Percentiles rank a stretch among this genome's conserved stretches.
Evolutionary conservation across 2,797 vertebrate species (phyloP).

Genomic region (Lagodon rhomboides): DNA sequence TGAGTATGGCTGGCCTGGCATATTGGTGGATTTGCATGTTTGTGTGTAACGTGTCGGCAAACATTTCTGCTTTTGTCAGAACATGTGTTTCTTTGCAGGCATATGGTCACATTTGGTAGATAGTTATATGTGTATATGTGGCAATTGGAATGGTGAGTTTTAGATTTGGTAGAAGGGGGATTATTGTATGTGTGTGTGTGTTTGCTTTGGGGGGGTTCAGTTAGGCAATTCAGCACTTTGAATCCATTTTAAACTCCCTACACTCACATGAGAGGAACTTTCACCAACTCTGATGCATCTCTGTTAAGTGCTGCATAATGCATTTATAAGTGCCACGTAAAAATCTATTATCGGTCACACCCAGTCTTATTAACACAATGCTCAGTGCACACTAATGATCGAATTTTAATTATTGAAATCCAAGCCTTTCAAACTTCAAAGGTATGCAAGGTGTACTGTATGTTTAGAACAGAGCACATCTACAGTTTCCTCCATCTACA

Average conservation of each 20-base stretch:
- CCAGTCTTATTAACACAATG: slow-evolving; percentile 54
- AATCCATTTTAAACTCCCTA: slow-evolving; percentile 31
- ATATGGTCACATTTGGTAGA: slow-evolving; percentile 16
- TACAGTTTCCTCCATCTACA: slow-evolving; percentile 7
- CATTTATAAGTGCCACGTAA: slow-evolving; percentile 55
- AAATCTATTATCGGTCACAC: slow-evolving; percentile 56
- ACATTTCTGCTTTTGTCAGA: slow-evolving; percentile 30
- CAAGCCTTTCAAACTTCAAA: slow-evolving; percentile 49
- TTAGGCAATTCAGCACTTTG: slow-evolving; percentile 25
- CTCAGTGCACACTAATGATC: slow-evolving; percentile 42
- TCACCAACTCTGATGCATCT: slow-evolving; percentile 38
- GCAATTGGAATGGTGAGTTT: slow-evolving; percentile 11
- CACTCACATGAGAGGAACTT: slow-evolving; percentile 38
- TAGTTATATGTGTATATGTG: not conserved
- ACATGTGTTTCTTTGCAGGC: slow-evolving; percentile 10
- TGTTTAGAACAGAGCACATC: slow-evolving; percentile 18
- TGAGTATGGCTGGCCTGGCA: slow-evolving; percentile 70
- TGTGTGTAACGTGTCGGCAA: slow-evolving; percentile 30
- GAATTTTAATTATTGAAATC: slow-evolving; percentile 56
- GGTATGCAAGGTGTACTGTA: slow-evolving; percentile 36
- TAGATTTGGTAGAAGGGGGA: not conserved
- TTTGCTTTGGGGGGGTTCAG: not conserved
- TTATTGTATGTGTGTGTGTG: slow-evolving; percentile 1
- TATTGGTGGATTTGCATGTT: slow-evolving; percentile 53
- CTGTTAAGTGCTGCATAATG: slow-evolving; percentile 57